These are phyloP conservation scores for Arvicanthis niloticus DNA, from an alignment of 2,113 vertebrate genomes.

Conservation along the genomic window DNA sequence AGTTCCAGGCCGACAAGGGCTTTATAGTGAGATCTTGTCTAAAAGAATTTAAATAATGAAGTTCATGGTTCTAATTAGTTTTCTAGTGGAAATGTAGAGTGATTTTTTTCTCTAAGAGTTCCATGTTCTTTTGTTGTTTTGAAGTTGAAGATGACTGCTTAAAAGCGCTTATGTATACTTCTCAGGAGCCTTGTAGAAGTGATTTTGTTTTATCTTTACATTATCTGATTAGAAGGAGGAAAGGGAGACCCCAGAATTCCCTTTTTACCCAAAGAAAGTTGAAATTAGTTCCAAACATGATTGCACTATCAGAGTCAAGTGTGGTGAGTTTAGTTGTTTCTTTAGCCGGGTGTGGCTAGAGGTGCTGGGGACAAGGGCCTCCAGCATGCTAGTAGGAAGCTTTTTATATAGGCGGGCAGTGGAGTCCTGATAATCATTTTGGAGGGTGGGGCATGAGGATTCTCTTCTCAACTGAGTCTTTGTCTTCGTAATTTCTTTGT, in stretches of 20 bases:
- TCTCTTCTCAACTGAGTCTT: conserved; percentile 26
- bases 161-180: conserved; percentile 39
- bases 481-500: conserved; percentile 13
- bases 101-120: background rate
- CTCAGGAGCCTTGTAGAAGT: background rate
- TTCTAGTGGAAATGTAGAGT: conserved; percentile 9
- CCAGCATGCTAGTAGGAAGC: background rate
- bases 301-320: background rate
- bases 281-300: conserved; percentile 31
- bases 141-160: background rate
- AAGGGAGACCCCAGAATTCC: conserved; percentile 16
- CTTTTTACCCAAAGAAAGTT: conserved; percentile 39
- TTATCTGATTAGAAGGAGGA: background rate
- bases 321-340: background rate
- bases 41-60: background rate
- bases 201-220: conserved; percentile 36
- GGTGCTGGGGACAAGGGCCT: background rate
- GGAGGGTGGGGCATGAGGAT: background rate
- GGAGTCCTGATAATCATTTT: conserved; percentile 14
- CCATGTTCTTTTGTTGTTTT: conserved; percentile 12
- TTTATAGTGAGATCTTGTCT: background rate
- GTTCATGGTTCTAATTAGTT: conserved; percentile 11
- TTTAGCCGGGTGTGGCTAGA: background rate
- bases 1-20: background rate
- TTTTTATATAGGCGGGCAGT: background rate